Evolutionary conservation across 2,113 vertebrate genomes (phyloP).

Genomic region (Scortum barcoo): DNA sequence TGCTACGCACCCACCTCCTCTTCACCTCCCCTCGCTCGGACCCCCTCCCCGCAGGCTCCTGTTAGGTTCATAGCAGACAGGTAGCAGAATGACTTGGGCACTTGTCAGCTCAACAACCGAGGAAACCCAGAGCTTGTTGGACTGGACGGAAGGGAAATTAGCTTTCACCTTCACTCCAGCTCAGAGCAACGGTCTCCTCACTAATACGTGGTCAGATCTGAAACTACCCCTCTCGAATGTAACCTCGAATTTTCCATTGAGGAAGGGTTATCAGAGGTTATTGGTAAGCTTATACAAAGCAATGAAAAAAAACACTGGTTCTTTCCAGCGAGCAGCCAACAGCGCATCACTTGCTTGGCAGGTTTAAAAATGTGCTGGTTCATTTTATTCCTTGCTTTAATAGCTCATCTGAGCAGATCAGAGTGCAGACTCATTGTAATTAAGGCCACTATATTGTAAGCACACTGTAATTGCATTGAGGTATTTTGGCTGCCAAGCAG

Average conservation of each 20-base stretch:
- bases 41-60: slow-evolving; percentile 25
- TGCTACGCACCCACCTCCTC: slow-evolving; percentile 52
- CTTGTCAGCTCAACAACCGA: slow-evolving; percentile 57
- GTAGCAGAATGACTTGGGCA: slow-evolving; percentile 60
- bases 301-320: background rate
- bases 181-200: slow-evolving; percentile 29
- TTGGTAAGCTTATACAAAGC: slow-evolving; percentile 8
- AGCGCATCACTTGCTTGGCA: background rate
- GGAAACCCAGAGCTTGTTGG: slow-evolving; percentile 49
- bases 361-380: slow-evolving; percentile 22
- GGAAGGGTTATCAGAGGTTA: slow-evolving; percentile 32
- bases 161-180: slow-evolving; percentile 58
- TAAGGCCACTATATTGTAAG: slow-evolving; percentile 46
- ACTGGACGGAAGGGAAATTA: slow-evolving; percentile 56
- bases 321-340: slow-evolving; percentile 8
- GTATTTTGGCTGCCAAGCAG: slow-evolving; percentile 49
- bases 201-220: slow-evolving; percentile 51
- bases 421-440: slow-evolving; percentile 44
- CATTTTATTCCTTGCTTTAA: slow-evolving; percentile 41
- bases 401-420: slow-evolving; percentile 50
- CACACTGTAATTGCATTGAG: slow-evolving; percentile 50
- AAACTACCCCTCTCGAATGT: slow-evolving; percentile 30
- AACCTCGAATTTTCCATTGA: slow-evolving; percentile 42
- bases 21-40: slow-evolving; percentile 27
- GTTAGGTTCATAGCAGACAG: slow-evolving; percentile 63